These are phyloP conservation scores for Bombyx huttoni DNA, from an alignment of 2,888 invertebrate genomes.

Conservation along the genomic window DNA sequence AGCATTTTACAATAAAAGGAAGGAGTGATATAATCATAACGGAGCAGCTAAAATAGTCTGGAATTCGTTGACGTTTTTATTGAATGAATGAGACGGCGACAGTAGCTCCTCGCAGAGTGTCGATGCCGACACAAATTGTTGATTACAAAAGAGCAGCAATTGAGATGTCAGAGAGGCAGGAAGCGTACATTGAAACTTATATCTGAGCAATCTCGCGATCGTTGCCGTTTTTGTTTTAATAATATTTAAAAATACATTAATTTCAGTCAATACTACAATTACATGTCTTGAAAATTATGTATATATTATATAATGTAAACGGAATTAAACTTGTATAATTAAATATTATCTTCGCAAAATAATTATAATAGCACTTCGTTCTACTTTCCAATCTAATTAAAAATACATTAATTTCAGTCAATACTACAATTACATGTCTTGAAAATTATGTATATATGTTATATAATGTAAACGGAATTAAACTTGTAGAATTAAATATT, in stretches of 20 bases:
- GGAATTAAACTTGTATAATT: too few species aligned
- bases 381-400: neutral
- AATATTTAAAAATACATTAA: neutral
- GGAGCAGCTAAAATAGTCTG: conserved; percentile 45
- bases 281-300: neutral
- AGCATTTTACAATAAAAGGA: conserved; percentile 20
- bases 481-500: too few species aligned
- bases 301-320: neutral
- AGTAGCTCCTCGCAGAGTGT: conserved; percentile 45
- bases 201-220: conserved; percentile 21
- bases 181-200: conserved; percentile 62
- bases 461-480: neutral
- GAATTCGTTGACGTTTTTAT: conserved; percentile 54
- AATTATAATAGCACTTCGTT: too few species aligned
- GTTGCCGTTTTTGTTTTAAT: neutral
- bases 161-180: conserved; percentile 63
- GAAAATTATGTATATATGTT: neutral
- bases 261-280: neutral
- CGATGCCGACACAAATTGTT: conserved; percentile 52
- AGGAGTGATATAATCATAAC: conserved; percentile 36
- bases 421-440: neutral
- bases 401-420: neutral
- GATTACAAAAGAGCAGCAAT: conserved; percentile 71
- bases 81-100: conserved; percentile 39
- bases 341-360: too few species aligned